Conservation (phyloP, 1,140 invertebrate genomes). For the Hydropsyche tenuis region DNA sequence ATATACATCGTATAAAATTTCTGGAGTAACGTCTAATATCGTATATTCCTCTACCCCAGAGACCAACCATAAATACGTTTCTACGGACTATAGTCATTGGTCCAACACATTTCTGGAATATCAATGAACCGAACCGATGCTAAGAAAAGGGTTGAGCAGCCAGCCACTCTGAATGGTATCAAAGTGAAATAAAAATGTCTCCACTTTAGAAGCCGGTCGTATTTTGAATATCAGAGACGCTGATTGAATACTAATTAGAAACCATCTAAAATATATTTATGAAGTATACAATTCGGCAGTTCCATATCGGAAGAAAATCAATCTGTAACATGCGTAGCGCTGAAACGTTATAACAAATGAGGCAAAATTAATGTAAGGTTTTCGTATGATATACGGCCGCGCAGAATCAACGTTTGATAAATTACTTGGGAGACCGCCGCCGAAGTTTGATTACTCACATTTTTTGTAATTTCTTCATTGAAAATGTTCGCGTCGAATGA, state of each 20-base stretch:
- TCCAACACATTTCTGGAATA: slow-evolving; percentile 33
- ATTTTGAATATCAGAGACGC: slow-evolving; percentile 16
- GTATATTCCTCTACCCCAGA: slow-evolving; percentile 9
- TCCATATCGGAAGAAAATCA: not conserved
- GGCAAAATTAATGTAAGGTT: not conserved
- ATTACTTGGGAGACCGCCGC: not conserved
- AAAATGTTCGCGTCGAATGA: not conserved
- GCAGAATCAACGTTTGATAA: slow-evolving; percentile 13
- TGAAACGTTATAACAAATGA: not conserved
- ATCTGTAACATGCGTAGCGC: too few relatives aligned
- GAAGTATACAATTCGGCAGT: not conserved
- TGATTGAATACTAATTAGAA: slow-evolving; percentile 30
- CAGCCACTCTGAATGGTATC: not conserved
- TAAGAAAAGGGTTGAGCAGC: slow-evolving; percentile 7
- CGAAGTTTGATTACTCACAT: slow-evolving; percentile 15
- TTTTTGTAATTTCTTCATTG: slow-evolving; percentile 21
- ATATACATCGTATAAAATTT: not conserved
- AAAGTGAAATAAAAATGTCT: slow-evolving; percentile 28
- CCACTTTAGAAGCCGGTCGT: slow-evolving; percentile 8
- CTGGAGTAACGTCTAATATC: slow-evolving; percentile 12
- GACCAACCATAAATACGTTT: slow-evolving; percentile 21
- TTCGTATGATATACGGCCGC: not conserved
- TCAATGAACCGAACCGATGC: slow-evolving; percentile 10
- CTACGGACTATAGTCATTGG: slow-evolving; percentile 21
- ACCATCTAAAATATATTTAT: not conserved